A percentile compares a stretch with the other conserved stretches of the same genome.
Conservation (phyloP, 2,113 vertebrate genomes). For the Ciconia maguari region DNA sequence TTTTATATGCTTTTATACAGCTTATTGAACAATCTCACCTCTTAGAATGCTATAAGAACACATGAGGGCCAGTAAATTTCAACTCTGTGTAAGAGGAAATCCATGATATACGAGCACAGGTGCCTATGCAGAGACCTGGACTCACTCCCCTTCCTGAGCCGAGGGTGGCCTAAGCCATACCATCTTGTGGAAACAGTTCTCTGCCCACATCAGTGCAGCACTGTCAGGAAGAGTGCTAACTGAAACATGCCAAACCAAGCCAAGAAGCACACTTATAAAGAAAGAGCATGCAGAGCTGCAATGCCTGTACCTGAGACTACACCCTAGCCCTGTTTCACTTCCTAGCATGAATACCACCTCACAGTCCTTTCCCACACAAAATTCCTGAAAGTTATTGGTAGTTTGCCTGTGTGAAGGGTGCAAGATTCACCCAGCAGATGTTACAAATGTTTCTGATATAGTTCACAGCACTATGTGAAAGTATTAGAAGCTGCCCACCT, state of each 20-base stretch:
- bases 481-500: neutral
- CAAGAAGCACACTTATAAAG: neutral
- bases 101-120: neutral
- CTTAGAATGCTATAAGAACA: neutral
- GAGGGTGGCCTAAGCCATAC: neutral
- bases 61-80: neutral
- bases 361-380: neutral
- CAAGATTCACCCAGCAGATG: neutral
- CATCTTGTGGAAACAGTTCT: neutral
- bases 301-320: neutral
- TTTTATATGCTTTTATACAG: neutral
- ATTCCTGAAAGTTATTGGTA: neutral
- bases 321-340: neutral
- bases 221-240: rapidly evolving
- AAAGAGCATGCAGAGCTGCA: neutral
- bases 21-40: neutral
- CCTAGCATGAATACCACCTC: neutral
- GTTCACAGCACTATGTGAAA: neutral
- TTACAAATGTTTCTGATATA: neutral
- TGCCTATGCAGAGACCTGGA: neutral
- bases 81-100: neutral
- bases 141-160: neutral
- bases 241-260: neutral
- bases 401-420: neutral
- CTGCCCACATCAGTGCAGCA: neutral